Evolutionary conservation across 2,797 vertebrate genomes (phyloP), one percentile per base, ranked within the genome.

Genomic region (Chromobotia macracanthus): DNA sequence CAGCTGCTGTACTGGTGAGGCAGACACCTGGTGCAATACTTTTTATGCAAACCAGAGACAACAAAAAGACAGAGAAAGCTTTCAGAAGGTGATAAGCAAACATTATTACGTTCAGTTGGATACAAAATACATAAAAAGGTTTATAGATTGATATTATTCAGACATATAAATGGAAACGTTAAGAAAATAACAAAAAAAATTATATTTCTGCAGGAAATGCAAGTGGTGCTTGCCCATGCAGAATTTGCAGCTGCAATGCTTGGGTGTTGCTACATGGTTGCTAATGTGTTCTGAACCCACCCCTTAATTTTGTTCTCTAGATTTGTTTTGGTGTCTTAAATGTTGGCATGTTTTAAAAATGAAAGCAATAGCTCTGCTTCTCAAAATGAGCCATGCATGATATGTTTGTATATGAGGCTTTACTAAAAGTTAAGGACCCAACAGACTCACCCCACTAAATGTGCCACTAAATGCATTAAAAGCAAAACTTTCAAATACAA

Each of bases 21-120:
- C 64, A 78, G 83, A 81, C 84, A 88, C 85, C 85, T 85, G 86
- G 82, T 79, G 79, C 60, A 82, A 71, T 41, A 74, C 60, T 80
- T 55, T 55, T 63, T 51, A 79, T 72, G 41, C 65, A 66, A 60
- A 68, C 53, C 15, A 11, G 15, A 63, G 55, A 53, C 12, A n/a
- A 51, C 11, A 19, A 56, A 74, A 64, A 64, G 56, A 5, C 35
- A 21, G 31, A 78, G 4, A 77, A 72, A n/a, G 23, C 55, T 74
- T 11, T 70, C 13, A 7, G 18, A 53, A 41, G 58, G 44, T 73
- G 71, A 44, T 25, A 21, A n/a, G 35, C 19, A 44, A 72, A 46
- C 69, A 23, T 25, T 44, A 16, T 71, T 23, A 15, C 7, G 21
- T 41, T 13, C 11, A 28, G 11, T 25, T 18, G 3, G 21, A 58